Percentiles rank a stretch among this genome's conserved stretches.
These are phyloP conservation scores for Lutjanus argentimaculatus DNA, from an alignment of 2,797 vertebrate species.

Conservation along the genomic window DNA sequence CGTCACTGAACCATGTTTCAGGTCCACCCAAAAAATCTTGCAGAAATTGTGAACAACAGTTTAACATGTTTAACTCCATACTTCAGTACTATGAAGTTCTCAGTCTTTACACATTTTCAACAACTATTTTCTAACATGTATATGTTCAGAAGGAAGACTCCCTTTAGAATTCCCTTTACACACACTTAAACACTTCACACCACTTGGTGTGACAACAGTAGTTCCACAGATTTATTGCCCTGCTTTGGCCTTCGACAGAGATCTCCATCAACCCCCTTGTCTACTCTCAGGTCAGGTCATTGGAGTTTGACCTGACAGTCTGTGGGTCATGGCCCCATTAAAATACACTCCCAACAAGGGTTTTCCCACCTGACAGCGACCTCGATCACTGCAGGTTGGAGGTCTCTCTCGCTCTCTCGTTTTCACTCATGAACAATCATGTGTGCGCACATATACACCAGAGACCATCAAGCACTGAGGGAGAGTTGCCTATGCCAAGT, in stretches of 20 bases:
- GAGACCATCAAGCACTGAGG: background rate
- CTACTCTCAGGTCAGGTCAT: slow-evolving; percentile 58
- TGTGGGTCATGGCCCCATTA: slow-evolving; percentile 52
- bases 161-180: no score
- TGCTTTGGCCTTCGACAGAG: slow-evolving; percentile 36
- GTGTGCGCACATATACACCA: background rate
- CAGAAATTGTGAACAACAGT: no score
- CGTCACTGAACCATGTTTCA: no score
- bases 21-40: no score
- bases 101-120: no score
- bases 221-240: slow-evolving; percentile 58
- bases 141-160: no score
- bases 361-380: slow-evolving; percentile 54
- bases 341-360: slow-evolving; percentile 50
- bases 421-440: background rate
- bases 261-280: slow-evolving; percentile 38
- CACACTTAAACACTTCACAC: background rate
- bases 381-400: background rate
- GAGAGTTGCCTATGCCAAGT: background rate
- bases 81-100: no score
- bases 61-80: no score
- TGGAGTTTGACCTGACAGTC: slow-evolving; percentile 39
- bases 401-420: slow-evolving; percentile 29
- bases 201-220: slow-evolving; percentile 42
- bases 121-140: no score